These are phyloP conservation scores for Machimus rusticus DNA, from an alignment of 2,888 invertebrate genomes.

Conservation along the genomic window DNA sequence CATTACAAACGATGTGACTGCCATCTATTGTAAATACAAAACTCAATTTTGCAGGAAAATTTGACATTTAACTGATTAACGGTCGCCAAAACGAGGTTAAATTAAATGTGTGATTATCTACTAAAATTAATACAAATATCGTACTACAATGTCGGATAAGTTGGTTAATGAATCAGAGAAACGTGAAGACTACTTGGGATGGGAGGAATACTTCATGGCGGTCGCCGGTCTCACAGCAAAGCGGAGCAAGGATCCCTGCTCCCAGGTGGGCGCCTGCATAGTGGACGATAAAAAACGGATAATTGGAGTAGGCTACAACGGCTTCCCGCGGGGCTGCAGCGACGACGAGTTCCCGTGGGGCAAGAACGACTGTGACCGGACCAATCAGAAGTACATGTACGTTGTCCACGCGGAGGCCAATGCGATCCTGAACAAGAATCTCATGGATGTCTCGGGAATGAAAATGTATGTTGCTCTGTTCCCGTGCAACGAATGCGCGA, in stretches of 20 bases:
- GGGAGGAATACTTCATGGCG: constrained; percentile 97
- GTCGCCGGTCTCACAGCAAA: constrained; percentile 88
- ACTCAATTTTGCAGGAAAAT: too few relatives aligned
- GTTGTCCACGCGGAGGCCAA: constrained; percentile 99
- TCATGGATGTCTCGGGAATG: constrained; percentile 77
- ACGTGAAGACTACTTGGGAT: constrained; percentile 74
- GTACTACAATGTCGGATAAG: neutral
- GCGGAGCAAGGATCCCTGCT: constrained; percentile 92
- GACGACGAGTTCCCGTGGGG: constrained; percentile 93
- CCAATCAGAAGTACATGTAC: constrained; percentile 84
- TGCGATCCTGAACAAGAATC: constrained; percentile 92
- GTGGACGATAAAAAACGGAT: constrained; percentile 86
- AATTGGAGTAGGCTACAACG: constrained; percentile 96
- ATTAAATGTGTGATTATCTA: neutral
- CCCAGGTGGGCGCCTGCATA: constrained; percentile 95
- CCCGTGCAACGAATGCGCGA: constrained; percentile 98
- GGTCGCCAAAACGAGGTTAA: neutral
- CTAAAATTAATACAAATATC: neutral
- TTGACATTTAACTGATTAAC: neutral
- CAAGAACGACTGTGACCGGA: constrained; percentile 65
- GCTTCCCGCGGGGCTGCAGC: constrained; percentile 89
- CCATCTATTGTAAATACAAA: too few relatives aligned
- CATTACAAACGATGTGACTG: too few relatives aligned
- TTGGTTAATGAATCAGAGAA: constrained; percentile 58
- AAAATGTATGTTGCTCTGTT: constrained; percentile 89